A percentile compares a stretch with the other conserved stretches of the same genome.
phyloP scores from a whole-genome alignment of 2,888 invertebrate genomes.

The Acanthoscelides obtectus region DNA sequence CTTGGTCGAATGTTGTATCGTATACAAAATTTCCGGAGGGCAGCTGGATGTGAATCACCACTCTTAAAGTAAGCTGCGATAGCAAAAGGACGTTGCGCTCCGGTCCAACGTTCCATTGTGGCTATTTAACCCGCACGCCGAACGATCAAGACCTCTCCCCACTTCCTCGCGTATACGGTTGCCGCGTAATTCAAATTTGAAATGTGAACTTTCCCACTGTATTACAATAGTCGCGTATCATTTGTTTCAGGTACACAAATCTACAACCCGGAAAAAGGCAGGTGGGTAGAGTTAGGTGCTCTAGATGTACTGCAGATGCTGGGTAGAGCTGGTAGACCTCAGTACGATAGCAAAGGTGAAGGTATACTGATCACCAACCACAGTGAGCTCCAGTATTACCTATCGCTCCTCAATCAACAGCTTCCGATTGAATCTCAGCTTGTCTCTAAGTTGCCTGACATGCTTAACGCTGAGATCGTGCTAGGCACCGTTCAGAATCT shows the following conservation, averaged over 20 bases:
- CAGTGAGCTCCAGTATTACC: constrained; percentile 95
- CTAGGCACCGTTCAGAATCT: constrained; percentile 87
- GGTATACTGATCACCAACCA: constrained; percentile 98
- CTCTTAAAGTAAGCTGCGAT: too few species aligned
- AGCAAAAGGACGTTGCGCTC: too few species aligned
- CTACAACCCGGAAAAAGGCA: constrained; percentile 96
- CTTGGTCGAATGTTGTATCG: too few species aligned
- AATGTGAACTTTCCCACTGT: too few species aligned
- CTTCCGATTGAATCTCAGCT: constrained; percentile 97
- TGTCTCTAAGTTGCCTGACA: constrained; percentile 87
- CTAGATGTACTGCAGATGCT: constrained; percentile 98
- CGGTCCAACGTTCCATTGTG: too few species aligned
- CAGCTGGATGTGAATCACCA: too few species aligned
- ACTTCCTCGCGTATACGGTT: too few species aligned
- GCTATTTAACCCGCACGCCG: too few species aligned
- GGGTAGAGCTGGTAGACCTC: constrained; percentile 95
- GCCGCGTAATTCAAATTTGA: too few species aligned
- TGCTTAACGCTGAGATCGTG: constrained; percentile 97
- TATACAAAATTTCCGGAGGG: too few species aligned
- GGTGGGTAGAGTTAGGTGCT: constrained; percentile 97
- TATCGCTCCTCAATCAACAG: constrained; percentile 96
- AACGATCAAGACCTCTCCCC: too few species aligned
- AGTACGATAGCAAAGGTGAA: constrained; percentile 97
- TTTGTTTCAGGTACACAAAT: constrained; percentile 72
- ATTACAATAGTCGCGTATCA: too few species aligned